Percentiles rank a stretch among this genome's conserved stretches.
Evolutionary conservation across 2,113 vertebrate genomes (phyloP).

Genomic region (Pristiophorus japonicus): DNA sequence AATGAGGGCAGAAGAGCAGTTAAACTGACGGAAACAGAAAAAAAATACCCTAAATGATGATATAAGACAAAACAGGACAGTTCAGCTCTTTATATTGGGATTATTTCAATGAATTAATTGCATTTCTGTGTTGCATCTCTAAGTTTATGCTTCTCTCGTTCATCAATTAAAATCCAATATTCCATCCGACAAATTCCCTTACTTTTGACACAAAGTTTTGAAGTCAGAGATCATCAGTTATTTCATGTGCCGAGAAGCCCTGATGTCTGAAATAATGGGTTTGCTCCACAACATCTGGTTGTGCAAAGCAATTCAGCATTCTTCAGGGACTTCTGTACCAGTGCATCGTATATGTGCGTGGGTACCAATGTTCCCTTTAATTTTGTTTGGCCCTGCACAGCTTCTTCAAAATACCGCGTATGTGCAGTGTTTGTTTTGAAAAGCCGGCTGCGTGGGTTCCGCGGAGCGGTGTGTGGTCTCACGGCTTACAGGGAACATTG

Average conservation of each 20-base stretch:
- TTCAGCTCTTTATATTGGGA: no score
- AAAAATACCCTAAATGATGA: background rate
- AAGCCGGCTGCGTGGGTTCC: no score
- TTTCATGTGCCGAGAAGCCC: background rate
- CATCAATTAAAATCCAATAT: slow-evolving; percentile 5
- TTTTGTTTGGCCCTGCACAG: no score
- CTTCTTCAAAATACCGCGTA: no score
- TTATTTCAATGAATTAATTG: background rate
- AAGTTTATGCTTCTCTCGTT: background rate
- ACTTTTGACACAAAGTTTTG: background rate
- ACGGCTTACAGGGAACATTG: no score
- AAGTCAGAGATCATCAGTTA: background rate
- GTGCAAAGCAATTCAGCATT: background rate
- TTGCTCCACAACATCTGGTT: background rate
- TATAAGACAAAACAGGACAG: background rate
- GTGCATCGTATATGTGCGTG: background rate
- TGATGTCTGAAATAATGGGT: background rate
- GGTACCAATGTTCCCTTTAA: no score
- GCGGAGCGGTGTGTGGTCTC: no score
- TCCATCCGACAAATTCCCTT: background rate
- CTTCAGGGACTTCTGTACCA: background rate
- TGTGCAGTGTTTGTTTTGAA: no score
- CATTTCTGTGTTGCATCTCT: background rate
- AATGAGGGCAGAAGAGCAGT: background rate
- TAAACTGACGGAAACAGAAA: background rate